Evolutionary conservation across 1,140 invertebrate genomes (phyloP), one percentile per base, ranked within the genome.

Genomic region (Tetramorium simillimum): DNA sequence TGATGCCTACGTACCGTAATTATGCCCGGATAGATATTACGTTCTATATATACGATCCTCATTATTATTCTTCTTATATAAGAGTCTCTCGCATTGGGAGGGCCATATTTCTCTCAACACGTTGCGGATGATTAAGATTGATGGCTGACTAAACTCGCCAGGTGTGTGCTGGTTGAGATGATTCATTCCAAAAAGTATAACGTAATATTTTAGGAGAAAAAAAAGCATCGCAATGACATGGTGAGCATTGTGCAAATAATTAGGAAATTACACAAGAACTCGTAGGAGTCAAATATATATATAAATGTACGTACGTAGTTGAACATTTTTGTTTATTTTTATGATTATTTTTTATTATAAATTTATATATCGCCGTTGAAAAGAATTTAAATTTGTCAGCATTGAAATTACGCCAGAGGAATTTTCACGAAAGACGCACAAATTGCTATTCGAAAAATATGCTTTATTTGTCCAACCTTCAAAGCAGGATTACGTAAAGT

Each of bases 51-150:
- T 49, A 84, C 80, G 80, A 75, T 28, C 69, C 69, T 84, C 80
- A 84, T 84, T 84, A 84, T 84, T 84, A 73, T 84, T 84, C 80
- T 78, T 65, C 76, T 84, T 84, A 84, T 75, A 75, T 84, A 84
- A 84, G 80, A 84, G 69, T 75, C 80, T 73, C 53, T 46, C 80
- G 69, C 80, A 84, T 84, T 84, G 80, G 80, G 80, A 84, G 80
- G 80, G 53, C 80, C 80, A 84, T 84, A 84, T 84, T 84, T 84
- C 80, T 84, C 80, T 84, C 80, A 84, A 84, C 80, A 60, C 80
- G 80, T 84, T 75, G 80, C 69, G 18, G 80, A 60, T 84, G 80
- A 84, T 84, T 84, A 84, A 84, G 80, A 84, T 84, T 84, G 80
- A 84, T 84, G 80, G 80, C 69, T 84, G 69, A 75, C 80, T 84